Evolutionary conservation across 2,113 vertebrate genomes (phyloP).

Genomic region (Petroica traversi): DNA sequence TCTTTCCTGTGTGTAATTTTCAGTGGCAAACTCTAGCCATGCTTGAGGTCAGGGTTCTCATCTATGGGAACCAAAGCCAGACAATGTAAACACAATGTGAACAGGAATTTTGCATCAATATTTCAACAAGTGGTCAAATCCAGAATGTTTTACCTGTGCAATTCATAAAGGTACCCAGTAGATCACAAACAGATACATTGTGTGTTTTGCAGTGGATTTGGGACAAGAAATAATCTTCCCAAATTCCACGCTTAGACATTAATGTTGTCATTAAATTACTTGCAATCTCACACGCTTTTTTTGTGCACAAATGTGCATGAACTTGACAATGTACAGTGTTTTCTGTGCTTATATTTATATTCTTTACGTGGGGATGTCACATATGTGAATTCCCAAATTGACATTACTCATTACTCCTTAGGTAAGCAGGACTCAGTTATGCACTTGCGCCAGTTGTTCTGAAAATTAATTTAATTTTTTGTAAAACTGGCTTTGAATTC

Average conservation of each 20-base stretch:
- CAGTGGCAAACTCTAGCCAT: background rate
- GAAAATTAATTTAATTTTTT: background rate
- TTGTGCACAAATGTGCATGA: background rate
- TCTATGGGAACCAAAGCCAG: background rate
- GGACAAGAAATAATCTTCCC: background rate
- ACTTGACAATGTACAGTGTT: rapidly evolving
- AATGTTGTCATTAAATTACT: background rate
- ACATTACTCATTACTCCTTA: background rate
- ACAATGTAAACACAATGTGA: background rate
- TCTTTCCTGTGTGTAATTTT: background rate
- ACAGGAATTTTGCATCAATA: background rate
- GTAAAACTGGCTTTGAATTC: background rate
- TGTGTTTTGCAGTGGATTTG: background rate
- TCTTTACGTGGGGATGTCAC: background rate
- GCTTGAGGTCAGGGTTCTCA: background rate
- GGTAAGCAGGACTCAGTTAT: background rate
- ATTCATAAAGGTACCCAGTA: background rate
- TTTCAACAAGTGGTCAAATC: background rate
- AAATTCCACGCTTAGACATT: background rate
- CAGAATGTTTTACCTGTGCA: background rate
- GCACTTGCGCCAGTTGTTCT: background rate
- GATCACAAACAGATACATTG: background rate
- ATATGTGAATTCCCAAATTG: background rate
- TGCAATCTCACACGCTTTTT: background rate
- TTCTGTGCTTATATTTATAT: background rate